Percentiles rank a stretch among this genome's conserved stretches.
These are phyloP conservation scores for Capreolus pygargus DNA, from an alignment of 2,113 vertebrate genomes.

Conservation along the genomic window DNA sequence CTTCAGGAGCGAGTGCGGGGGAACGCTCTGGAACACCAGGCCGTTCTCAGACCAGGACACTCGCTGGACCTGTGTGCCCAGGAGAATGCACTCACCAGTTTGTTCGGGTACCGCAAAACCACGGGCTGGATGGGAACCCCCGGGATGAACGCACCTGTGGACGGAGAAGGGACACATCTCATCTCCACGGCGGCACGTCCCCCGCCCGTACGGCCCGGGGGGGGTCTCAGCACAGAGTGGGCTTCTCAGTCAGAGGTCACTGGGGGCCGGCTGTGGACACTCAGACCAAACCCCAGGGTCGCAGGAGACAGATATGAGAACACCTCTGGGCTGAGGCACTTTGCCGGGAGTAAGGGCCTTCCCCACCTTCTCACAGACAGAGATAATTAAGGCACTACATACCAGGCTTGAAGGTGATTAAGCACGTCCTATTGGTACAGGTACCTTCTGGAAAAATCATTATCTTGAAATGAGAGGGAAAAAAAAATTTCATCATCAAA, in stretches of 20 bases:
- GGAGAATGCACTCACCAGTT: conserved; percentile 85
- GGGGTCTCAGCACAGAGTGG: rapidly evolving
- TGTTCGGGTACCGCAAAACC: conserved; percentile 94
- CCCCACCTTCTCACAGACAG: background rate
- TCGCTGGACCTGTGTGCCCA: background rate
- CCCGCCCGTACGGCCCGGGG: rapidly evolving
- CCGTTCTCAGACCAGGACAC: background rate
- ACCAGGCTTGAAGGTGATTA: conserved; percentile 99
- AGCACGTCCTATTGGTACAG: conserved; percentile 97
- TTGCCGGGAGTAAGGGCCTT: background rate
- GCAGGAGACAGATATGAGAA: background rate
- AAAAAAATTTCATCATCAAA: conserved; percentile 51
- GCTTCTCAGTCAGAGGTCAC: background rate
- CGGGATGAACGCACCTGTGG: conserved; percentile 95
- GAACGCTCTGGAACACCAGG: background rate
- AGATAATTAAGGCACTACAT: conserved; percentile 68
- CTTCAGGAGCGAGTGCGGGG: rapidly evolving
- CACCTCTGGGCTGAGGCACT: rapidly evolving
- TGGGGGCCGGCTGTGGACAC: rapidly evolving
- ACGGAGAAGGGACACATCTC: background rate
- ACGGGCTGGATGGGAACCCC: conserved; percentile 97
- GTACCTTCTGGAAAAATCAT: conserved; percentile 99
- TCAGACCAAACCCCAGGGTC: background rate
- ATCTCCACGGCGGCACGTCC: rapidly evolving
- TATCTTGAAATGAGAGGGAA: conserved; percentile 84